Base-by-base conservation (phyloP, 1,140 invertebrate genomes). In the Cherax quadricarinatus region DNA sequence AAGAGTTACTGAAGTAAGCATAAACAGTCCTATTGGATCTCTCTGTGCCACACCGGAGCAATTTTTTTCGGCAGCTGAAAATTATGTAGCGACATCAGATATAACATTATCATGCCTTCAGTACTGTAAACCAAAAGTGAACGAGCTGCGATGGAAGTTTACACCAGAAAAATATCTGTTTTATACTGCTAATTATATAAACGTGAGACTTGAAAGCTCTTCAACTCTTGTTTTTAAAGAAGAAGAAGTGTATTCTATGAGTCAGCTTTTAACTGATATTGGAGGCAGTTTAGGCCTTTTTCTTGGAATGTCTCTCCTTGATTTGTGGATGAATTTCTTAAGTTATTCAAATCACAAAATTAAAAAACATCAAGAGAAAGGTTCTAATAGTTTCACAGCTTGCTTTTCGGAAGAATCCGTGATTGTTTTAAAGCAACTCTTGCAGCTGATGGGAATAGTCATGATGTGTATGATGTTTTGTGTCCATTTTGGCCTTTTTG, bases 221-320 rank as follows among this genome's bases (percentile, higher is more conserved):
- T 82, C 49, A 4, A 87, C 86, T 10, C 9, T 79, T 18, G 51
- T 51, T 5, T n/a, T 88, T 16, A 66, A 0, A n/a, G 88, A 89
- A 48, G 18, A 60, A 57, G 62, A 89, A 51, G n/a, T 89, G 41
- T 89, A 89, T 24, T 80, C 88, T 9, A 5, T 80, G 24, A 80
- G 51, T n/a, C 86, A 80, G 18, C 57, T 88, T 57, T 41, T 88
- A 24, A 16, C 80, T 41, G 80, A 89, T 79, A 70, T 82, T 30
- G 79, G 88, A 4, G 88, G 88, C 5, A 82, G 80, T 53, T 60
- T 89, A n/a, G 88, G 88, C 30, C 41, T 89, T 9, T 89, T 81
- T 41, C 88, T 89, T 9, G 88, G 88, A 62, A 62, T 83, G 21
- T 89, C 57, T 73, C 60, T 82, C 41, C 79, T 89, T 9, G 88